A percentile compares a stretch with the other conserved stretches of the same genome.
Evolutionary conservation across 2,888 invertebrate genomes (phyloP).

Genomic region (Stenchaetothrips biformis): DNA sequence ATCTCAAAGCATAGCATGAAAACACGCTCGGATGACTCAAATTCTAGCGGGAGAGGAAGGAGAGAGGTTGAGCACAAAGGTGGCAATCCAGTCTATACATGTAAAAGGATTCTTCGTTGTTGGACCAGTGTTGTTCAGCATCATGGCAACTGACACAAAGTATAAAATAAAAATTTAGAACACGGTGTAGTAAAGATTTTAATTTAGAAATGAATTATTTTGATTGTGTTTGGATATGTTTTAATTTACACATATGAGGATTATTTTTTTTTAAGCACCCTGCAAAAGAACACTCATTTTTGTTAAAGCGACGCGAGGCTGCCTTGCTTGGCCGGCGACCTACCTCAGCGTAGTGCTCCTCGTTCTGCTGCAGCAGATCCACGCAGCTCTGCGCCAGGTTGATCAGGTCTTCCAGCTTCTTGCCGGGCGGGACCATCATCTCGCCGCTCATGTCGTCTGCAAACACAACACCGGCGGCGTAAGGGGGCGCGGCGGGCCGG

Average conservation of each 20-base stretch:
- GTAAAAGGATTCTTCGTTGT: too few species aligned
- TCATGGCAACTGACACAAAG: too few species aligned
- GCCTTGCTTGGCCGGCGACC: constrained; percentile 39
- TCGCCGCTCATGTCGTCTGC: constrained; percentile 78
- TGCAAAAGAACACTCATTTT: neutral
- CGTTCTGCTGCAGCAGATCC: constrained; percentile 96
- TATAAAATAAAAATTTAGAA: too few species aligned
- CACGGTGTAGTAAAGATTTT: too few species aligned
- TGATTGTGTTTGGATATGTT: too few species aligned
- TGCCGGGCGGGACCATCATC: constrained; percentile 74
- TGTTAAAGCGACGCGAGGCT: too few species aligned
- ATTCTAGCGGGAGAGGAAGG: too few species aligned
- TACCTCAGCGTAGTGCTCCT: constrained; percentile 99
- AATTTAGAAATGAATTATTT: too few species aligned
- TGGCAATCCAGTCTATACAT: too few species aligned
- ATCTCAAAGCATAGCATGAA: constrained; percentile 7
- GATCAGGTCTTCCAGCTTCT: constrained; percentile 93
- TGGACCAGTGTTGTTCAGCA: too few species aligned
- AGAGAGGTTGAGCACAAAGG: too few species aligned
- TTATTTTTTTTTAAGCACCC: constrained; percentile 10
- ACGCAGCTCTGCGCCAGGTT: constrained; percentile 97
- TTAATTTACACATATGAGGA: neutral
- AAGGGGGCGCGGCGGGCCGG: too few species aligned
- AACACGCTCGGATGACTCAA: neutral
- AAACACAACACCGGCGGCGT: constrained; percentile 29